phyloP scores from a whole-genome alignment of 2,113 vertebrate genomes.

The Taurulus bubalis region DNA sequence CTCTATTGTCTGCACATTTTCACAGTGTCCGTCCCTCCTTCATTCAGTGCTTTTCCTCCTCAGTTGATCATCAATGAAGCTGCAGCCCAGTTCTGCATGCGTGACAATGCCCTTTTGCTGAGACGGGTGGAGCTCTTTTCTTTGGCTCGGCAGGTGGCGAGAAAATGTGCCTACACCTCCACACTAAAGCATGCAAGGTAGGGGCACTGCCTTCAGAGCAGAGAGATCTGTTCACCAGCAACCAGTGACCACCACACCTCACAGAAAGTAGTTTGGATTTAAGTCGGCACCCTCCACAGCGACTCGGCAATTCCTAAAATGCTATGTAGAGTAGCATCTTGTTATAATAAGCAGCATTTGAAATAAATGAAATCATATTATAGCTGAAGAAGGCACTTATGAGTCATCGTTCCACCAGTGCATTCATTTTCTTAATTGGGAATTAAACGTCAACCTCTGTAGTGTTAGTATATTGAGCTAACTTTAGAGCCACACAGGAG shows the following conservation, averaged over 20 bases:
- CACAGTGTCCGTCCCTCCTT: constrained; percentile 16
- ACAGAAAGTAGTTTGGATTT: not conserved
- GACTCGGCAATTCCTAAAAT: not conserved
- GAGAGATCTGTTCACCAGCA: not conserved
- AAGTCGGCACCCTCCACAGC: not conserved
- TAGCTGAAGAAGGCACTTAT: not conserved
- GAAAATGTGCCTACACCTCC: constrained; percentile 95
- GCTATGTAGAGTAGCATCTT: not conserved
- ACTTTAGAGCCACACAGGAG: constrained; percentile 16
- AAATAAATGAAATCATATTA: constrained; percentile 33
- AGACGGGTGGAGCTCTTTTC: constrained; percentile 96
- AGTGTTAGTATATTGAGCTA: constrained; percentile 28
- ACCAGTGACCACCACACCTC: constrained; percentile 10
- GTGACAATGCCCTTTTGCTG: constrained; percentile 92
- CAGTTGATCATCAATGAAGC: constrained; percentile 98
- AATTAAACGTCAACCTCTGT: constrained; percentile 38
- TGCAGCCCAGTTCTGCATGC: constrained; percentile 95
- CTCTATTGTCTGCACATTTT: not conserved
- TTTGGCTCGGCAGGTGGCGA: constrained; percentile 92
- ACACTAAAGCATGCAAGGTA: constrained; percentile 93
- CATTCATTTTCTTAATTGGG: constrained; percentile 34
- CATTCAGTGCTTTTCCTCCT: constrained; percentile 51
- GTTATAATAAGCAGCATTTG: constrained; percentile 4
- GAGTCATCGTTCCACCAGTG: constrained; percentile 36
- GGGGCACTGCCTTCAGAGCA: constrained; percentile 45